Evolutionary conservation across 2,113 vertebrate species (phyloP), one percentile per base, ranked within the genome.

Genomic region (Chelonoidis abingdonii): DNA sequence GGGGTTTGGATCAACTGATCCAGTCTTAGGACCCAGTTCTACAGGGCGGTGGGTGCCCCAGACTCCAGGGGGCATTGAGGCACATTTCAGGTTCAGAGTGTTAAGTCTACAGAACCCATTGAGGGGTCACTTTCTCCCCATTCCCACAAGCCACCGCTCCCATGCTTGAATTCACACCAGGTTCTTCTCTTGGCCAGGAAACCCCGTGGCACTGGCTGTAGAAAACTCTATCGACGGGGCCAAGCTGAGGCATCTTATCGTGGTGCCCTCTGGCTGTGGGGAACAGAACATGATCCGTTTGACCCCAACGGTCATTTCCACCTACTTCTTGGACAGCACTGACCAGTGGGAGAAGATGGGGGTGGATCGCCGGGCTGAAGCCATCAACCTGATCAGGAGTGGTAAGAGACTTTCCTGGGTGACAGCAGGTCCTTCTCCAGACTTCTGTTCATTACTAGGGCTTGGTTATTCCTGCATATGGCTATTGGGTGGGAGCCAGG

Each of bases 271-370:
- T 0, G 99, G 99, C 31, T 99, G 99, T 17, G 99, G 99, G 89
- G 99, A 99, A 94, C 99, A 99, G 97, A 99, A 99, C 97, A 96
- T 99, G 98, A 99, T 98, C 3, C 54, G 94, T 59, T 98, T 99
- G 90, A 99, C 98, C 0, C 97, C 99, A 81, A 98, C 98, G 0
- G 98, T 99, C 87, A 99, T 99, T 17, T 98, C 98, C 0, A 97
- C 98, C 2, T 98, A 98, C 52, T 99, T 99, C 92, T 97, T 99
- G 97, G 98, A 99, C 47, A 89, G 95, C 2, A 98, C 97, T 0
- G 31, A 89, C 6, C 96, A 98, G 90, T 99, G 99, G 99, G 97
- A 98, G 3, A 98, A 84, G 7, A 97, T 99, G 1, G 98, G 99
- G 25, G 41, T 98, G 31, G 38, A 97, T 2, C 98, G 98, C 83